Evolutionary conservation across 2,797 vertebrate species (phyloP).

Genomic region (Phoebastria nigripes): DNA sequence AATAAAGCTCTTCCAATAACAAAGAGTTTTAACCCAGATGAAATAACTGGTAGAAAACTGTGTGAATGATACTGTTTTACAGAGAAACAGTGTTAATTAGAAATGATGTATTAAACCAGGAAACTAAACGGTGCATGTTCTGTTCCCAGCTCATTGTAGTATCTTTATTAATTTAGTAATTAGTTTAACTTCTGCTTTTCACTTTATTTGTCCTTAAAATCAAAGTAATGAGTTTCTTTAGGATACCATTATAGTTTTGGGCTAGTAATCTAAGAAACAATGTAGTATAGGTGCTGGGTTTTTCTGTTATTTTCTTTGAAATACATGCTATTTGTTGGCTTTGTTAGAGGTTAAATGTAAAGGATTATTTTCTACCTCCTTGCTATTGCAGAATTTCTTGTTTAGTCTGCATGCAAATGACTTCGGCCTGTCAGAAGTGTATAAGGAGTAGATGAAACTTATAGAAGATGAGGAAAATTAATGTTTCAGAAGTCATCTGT

Average conservation of each 20-base stretch:
- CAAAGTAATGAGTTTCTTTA: not conserved
- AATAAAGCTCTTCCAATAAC: not conserved
- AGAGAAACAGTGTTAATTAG: not conserved
- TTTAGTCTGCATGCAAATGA: not conserved
- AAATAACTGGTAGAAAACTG: not conserved
- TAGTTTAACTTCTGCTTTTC: not conserved
- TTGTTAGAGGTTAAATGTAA: not conserved
- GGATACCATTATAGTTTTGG: rapidly evolving
- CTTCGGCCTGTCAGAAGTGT: not conserved
- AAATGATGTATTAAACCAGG: not conserved
- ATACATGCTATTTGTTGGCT: not conserved
- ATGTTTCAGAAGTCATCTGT: not conserved
- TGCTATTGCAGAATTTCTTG: not conserved
- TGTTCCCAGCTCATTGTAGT: not conserved
- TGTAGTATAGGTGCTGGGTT: not conserved
- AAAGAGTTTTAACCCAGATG: not conserved
- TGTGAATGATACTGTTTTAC: not conserved
- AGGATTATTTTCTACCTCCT: not conserved
- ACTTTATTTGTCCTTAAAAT: not conserved
- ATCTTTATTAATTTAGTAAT: not conserved
- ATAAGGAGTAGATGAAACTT: not conserved
- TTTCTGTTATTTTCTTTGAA: not conserved
- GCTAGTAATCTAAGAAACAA: not conserved
- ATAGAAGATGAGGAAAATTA: not conserved
- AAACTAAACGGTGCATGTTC: not conserved